Conservation (phyloP, 2,888 invertebrate species). For the Asteroscopus sphinx region DNA sequence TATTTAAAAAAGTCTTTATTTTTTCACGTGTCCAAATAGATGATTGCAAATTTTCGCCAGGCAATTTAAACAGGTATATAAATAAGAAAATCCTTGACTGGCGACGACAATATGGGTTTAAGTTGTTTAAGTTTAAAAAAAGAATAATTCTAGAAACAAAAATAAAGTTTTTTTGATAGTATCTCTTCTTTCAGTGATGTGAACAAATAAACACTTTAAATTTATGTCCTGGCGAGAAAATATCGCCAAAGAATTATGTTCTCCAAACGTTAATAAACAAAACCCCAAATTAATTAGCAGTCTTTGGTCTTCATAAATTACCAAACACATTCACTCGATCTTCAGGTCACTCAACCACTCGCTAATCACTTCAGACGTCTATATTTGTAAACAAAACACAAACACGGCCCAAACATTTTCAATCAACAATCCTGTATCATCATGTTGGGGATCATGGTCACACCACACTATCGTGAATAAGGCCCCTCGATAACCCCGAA, state of each 20-base stretch:
- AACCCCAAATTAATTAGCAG: too few relatives aligned
- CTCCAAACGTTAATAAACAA: too few relatives aligned
- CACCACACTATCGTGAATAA: conserved; percentile 70
- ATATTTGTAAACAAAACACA: conserved; percentile 38
- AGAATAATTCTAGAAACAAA: too few relatives aligned
- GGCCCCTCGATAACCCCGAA: conserved; percentile 86
- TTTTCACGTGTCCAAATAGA: conserved; percentile 12
- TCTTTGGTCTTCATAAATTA: too few relatives aligned
- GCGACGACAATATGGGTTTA: too few relatives aligned
- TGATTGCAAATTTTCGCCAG: not conserved
- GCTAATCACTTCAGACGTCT: not conserved
- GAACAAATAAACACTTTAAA: too few relatives aligned
- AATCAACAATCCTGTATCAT: conserved; percentile 50
- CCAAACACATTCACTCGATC: not conserved
- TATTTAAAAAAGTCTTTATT: conserved; percentile 1
- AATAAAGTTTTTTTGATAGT: too few relatives aligned
- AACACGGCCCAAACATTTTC: conserved; percentile 18
- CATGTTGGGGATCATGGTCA: conserved; percentile 61
- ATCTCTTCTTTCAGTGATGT: too few relatives aligned
- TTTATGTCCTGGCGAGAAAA: too few relatives aligned
- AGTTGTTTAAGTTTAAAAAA: too few relatives aligned
- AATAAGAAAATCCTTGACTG: not conserved
- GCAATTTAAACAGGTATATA: not conserved
- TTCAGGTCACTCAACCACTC: conserved; percentile 22
- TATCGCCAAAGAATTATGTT: too few relatives aligned